Percentiles rank a stretch among this genome's conserved stretches.
Evolutionary conservation across 2,797 vertebrate genomes (phyloP).

Genomic region (Oreortyx pictus): DNA sequence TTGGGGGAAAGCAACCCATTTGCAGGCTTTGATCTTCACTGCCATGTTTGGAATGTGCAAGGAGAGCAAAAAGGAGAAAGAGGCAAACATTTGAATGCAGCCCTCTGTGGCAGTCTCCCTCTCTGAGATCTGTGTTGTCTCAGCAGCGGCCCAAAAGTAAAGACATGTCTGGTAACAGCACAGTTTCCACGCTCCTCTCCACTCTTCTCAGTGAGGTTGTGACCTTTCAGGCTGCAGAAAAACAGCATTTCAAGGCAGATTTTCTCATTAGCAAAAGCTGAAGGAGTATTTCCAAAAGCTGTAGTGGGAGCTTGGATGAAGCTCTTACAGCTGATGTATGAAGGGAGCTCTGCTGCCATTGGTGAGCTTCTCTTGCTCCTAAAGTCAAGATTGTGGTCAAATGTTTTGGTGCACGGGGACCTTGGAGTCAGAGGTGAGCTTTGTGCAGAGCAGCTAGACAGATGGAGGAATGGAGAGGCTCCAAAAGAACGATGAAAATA

Average conservation of each 20-base stretch:
- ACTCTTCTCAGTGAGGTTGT: rapidly evolving
- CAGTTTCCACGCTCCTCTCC: background rate
- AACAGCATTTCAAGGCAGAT: background rate
- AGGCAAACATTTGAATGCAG: slow-evolving; percentile 22
- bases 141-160: background rate
- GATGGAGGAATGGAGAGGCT: background rate
- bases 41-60: slow-evolving; percentile 35
- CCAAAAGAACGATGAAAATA: background rate
- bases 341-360: background rate
- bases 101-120: background rate
- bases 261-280: rapidly evolving
- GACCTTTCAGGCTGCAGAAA: background rate
- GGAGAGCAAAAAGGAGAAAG: slow-evolving; percentile 31
- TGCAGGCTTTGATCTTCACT: slow-evolving; percentile 56
- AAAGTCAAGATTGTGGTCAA: background rate
- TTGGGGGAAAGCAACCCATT: slow-evolving; percentile 5
- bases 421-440: rapidly evolving
- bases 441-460: background rate
- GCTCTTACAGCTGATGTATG: rapidly evolving
- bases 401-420: background rate
- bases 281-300: background rate
- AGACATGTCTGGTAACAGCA: background rate
- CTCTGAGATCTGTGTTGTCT: background rate
- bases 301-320: background rate
- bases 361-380: background rate